Evolutionary conservation across 2,797 vertebrate genomes (phyloP).

Genomic region (Tarsius wallacei): DNA sequence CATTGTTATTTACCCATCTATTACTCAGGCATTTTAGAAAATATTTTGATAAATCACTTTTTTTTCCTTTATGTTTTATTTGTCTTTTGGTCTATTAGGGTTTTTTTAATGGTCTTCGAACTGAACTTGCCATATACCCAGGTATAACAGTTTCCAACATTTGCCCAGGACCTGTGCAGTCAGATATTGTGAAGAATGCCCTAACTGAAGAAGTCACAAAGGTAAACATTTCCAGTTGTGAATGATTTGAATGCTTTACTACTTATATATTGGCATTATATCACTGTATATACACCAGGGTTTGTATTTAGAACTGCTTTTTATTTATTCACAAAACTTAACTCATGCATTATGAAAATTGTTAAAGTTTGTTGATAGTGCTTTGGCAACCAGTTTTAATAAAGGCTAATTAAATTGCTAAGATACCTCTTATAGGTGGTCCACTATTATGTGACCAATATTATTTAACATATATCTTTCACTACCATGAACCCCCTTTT

Average conservation of each 20-base stretch:
- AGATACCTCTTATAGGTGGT: neutral
- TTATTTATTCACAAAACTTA: conserved; percentile 39
- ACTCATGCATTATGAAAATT: neutral
- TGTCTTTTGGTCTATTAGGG: conserved; percentile 91
- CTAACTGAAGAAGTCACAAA: conserved; percentile 93
- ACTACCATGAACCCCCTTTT: neutral
- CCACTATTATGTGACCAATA: neutral
- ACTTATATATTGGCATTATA: neutral
- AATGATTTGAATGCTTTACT: conserved; percentile 56
- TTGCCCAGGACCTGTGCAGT: conserved; percentile 96
- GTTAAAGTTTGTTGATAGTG: neutral
- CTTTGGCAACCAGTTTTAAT: conserved; percentile 28
- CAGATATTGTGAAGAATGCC: conserved; percentile 95
- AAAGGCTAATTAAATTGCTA: conserved; percentile 19
- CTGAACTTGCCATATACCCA: conserved; percentile 94
- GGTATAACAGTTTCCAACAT: conserved; percentile 94
- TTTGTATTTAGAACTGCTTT: conserved; percentile 47
- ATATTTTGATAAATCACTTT: conserved; percentile 49
- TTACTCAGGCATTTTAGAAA: conserved; percentile 14
- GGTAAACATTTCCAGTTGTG: conserved; percentile 89
- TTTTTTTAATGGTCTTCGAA: conserved; percentile 95
- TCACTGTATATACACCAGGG: neutral
- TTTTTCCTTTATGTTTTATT: neutral
- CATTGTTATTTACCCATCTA: neutral
- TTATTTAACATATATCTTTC: neutral